Evolutionary conservation across 2,797 vertebrate species (phyloP).

Genomic region (Pangasius krempfi): DNA sequence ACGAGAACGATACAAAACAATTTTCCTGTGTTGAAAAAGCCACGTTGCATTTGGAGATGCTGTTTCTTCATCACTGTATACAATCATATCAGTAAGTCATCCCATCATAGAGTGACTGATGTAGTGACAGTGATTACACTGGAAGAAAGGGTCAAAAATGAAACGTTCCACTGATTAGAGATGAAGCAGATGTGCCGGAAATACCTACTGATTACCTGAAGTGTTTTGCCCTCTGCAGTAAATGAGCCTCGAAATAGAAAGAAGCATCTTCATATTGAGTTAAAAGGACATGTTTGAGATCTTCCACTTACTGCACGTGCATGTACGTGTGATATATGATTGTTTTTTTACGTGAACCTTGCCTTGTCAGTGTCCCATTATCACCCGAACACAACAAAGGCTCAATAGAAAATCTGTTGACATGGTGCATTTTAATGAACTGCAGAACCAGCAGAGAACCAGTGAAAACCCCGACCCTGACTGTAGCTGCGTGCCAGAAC

Average conservation of each 20-base stretch:
- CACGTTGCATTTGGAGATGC: neutral
- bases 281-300: constrained; percentile 11
- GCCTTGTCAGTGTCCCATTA: neutral
- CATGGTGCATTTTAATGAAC: constrained; percentile 12
- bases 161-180: constrained; percentile 17
- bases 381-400: neutral
- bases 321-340: neutral
- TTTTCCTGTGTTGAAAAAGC: neutral
- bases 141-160: neutral
- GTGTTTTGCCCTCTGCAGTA: constrained; percentile 5
- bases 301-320: neutral
- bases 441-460: neutral
- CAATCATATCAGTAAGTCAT: neutral
- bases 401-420: neutral
- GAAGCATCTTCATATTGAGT: neutral
- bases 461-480: constrained; percentile 20
- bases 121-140: neutral
- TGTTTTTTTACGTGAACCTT: neutral
- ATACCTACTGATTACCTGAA: constrained; percentile 35
- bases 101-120: neutral
- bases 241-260: constrained; percentile 25
- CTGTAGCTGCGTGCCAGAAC: constrained; percentile 22
- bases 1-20: neutral
- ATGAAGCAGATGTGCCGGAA: neutral
- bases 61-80: neutral